phyloP scores from a whole-genome alignment of 2,797 vertebrate species.

The Oceanodroma leucorhoa region DNA sequence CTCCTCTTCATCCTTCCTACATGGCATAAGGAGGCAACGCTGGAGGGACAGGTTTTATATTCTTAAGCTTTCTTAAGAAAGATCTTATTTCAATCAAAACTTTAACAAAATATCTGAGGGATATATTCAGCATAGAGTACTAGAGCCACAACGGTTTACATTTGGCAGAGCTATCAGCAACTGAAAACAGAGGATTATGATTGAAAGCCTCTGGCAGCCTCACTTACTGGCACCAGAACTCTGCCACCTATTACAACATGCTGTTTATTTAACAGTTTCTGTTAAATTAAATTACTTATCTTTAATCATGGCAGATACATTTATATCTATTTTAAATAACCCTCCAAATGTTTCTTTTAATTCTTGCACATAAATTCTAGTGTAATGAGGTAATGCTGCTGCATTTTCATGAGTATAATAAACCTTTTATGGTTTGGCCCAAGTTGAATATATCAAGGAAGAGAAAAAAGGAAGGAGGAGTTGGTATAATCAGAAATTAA shows the following conservation, averaged over 20 bases:
- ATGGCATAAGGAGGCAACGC: not conserved
- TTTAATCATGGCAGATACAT: constrained; percentile 36
- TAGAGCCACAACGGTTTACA: not conserved
- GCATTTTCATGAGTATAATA: constrained; percentile 31
- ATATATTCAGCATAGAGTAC: not conserved
- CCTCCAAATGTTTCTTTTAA: constrained; percentile 29
- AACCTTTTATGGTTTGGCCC: not conserved
- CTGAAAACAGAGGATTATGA: constrained; percentile 10
- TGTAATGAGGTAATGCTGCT: not conserved
- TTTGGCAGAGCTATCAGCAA: not conserved
- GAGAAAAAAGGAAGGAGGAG: not conserved
- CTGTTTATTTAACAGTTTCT: constrained; percentile 49
- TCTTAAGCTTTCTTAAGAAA: not conserved
- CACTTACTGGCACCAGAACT: not conserved
- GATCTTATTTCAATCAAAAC: not conserved
- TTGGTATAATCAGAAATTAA: not conserved
- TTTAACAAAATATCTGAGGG: not conserved
- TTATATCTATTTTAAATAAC: constrained; percentile 41
- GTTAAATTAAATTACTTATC: constrained; percentile 47
- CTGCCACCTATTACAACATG: not conserved
- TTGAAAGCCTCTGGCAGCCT: constrained; percentile 34
- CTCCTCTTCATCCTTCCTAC: not conserved
- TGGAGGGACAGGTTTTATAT: not conserved
- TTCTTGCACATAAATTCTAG: constrained; percentile 30
- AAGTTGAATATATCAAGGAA: not conserved